Base-by-base conservation (phyloP, 2,888 invertebrate genomes). In the Tridacna gigas region DNA sequence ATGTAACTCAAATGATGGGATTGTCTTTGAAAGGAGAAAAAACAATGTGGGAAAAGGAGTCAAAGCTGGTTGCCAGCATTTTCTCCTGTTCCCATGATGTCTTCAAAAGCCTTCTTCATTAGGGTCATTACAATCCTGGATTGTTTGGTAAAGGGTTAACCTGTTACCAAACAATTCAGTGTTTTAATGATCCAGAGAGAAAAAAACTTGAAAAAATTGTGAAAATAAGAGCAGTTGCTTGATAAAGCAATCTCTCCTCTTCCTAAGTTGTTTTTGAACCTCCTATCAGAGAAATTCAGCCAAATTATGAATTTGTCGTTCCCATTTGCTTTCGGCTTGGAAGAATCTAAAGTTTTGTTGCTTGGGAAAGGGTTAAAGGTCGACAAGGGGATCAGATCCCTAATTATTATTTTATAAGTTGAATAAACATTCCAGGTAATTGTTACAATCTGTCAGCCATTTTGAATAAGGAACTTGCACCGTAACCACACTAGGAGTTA, bases 301-400 rank as follows among this genome's bases (percentile, higher is more conserved):
- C 37, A 2, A 37, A 37, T 37, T 2, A 4, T 2, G 7, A 37
- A 37, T 37, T 1, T 56, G 18, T 56, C 9, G 15, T 56, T 11
- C 3, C 2, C 15, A 56, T 56, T 5, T 20, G 2, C 56, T 9
- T 56, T 56, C 56, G 9, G 3, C 9, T 56, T 20, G 15, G 20
- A 56, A 20, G 56, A 56, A 56, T 56, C 1, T 56, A 20, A 56
- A 56, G 9, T 20, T 56, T 56, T 20, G 56, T 56, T 56, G 56
- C 56, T 56, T 56, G 5, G 56, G 56, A 56, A 5, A 9, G 56
- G 20, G 56, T 15, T 20, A 56, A 22, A 65, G 22, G 65, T 15
- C 65, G 71, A 71, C 71, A 47, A 71, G 47, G 71, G 71, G 71
- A 71, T 71, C 47, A 48, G 47, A 71, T 71, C 71, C 71, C 71